phyloP scores from a whole-genome alignment of 2,888 invertebrate genomes.

The Acleris holmiana region DNA sequence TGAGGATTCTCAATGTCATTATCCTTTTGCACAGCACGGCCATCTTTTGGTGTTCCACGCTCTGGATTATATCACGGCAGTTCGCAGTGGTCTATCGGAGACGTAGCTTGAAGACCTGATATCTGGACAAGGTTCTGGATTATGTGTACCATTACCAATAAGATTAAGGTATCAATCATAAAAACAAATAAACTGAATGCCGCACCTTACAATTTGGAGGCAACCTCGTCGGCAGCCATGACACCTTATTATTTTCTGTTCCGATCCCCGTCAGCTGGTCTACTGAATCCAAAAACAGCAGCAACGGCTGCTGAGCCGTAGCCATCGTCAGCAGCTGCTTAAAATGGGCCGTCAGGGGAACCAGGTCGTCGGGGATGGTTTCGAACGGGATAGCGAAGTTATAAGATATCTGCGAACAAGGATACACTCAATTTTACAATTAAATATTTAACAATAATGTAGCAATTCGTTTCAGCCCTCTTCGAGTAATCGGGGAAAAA shows the following conservation, averaged over 20 bases:
- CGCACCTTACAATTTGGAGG: constrained; percentile 96
- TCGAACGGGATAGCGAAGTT: constrained; percentile 96
- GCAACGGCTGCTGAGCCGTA: constrained; percentile 91
- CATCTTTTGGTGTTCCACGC: constrained; percentile 96
- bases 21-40: constrained; percentile 87
- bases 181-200: too few species aligned
- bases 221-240: constrained; percentile 96
- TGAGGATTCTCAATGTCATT: not conserved
- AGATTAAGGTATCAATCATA: too few species aligned
- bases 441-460: too few species aligned
- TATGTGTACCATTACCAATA: constrained; percentile 99
- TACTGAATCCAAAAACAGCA: constrained; percentile 97
- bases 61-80: constrained; percentile 98
- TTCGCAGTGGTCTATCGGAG: constrained; percentile 96
- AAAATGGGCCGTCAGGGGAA: constrained; percentile 97
- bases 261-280: constrained; percentile 96
- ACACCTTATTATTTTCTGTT: constrained; percentile 96
- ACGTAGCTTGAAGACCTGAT: constrained; percentile 98
- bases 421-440: too few species aligned
- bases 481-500: too few species aligned
- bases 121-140: constrained; percentile 96
- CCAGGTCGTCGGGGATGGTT: constrained; percentile 97
- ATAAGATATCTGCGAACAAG: constrained; percentile 89
- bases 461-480: too few species aligned
- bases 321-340: constrained; percentile 95